phyloP scores from a whole-genome alignment of 53 echinoderm and acorn worm genomes.

The Arbacia lixula region DNA sequence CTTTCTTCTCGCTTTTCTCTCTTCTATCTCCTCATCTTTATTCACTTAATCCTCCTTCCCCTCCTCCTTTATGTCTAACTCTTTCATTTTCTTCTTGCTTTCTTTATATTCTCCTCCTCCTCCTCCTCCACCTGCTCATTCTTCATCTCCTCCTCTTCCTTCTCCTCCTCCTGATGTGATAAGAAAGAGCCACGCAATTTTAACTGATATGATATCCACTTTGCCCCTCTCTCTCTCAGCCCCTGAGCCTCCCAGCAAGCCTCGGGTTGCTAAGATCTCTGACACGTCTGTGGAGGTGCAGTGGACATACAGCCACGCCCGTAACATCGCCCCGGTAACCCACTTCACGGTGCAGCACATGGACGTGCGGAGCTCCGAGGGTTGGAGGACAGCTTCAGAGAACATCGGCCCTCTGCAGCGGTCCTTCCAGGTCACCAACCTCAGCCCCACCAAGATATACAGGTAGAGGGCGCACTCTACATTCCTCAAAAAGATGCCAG shows the following conservation, averaged over 20 bases:
- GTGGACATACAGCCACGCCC: constrained; percentile 67
- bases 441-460: constrained; percentile 44
- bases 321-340: constrained; percentile 54
- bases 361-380: constrained; percentile 52
- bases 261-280: constrained; percentile 68
- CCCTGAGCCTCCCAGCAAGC: constrained; percentile 84
- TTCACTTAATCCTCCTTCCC: no score
- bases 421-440: constrained; percentile 72
- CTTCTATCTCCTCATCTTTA: no score
- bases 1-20: no score
- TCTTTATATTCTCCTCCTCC: no score
- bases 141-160: neutral
- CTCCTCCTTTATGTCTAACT: no score
- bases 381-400: constrained; percentile 70
- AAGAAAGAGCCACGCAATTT: neutral
- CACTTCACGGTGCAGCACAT: constrained; percentile 79
- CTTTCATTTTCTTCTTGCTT: no score
- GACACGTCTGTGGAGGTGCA: constrained; percentile 83
- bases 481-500: no score
- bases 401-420: constrained; percentile 52
- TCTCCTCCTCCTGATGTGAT: neutral
- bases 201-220: neutral
- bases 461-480: no score
- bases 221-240: constrained; percentile 37
- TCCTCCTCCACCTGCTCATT: no score